These are phyloP conservation scores for Antennarius striatus DNA, from an alignment of 2,113 vertebrate species.

Conservation along the genomic window DNA sequence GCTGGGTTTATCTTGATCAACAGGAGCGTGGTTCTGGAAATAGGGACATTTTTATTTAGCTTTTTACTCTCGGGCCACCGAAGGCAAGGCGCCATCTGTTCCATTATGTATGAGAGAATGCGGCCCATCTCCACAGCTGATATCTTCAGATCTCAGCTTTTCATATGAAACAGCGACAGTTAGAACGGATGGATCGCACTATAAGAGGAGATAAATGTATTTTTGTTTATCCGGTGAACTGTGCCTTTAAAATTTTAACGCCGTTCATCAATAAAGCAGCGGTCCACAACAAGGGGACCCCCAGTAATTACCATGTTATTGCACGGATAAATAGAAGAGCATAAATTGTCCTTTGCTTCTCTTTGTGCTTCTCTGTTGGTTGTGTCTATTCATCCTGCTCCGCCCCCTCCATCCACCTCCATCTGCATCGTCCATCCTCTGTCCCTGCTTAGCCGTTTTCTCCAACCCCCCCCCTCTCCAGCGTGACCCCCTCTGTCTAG, in stretches of 20 bases:
- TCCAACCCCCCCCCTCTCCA: conserved; percentile 40
- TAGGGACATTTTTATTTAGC: no score
- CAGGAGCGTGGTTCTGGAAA: no score
- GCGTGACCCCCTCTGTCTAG: conserved; percentile 42
- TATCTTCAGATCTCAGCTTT: no score
- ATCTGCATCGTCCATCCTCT: conserved; percentile 51
- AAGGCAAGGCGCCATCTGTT: no score
- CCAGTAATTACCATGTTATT: conserved; percentile 56
- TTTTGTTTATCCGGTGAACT: conserved; percentile 60
- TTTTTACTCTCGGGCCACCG: no score
- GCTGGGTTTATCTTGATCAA: no score
- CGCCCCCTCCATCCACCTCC: conserved; percentile 39
- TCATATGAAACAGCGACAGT: no score
- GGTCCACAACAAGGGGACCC: conserved; percentile 23
- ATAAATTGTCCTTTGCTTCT: conserved; percentile 71
- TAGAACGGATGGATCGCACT: no score
- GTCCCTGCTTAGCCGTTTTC: conserved; percentile 44
- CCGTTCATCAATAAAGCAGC: conserved; percentile 3
- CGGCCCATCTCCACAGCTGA: no score
- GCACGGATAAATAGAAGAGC: conserved; percentile 48
- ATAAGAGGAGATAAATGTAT: no score
- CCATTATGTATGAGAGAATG: no score
- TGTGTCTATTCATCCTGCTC: conserved; percentile 59
- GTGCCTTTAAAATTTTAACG: not conserved
- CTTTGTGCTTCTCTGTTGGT: conserved; percentile 62